Evolutionary conservation across 2,113 vertebrate genomes (phyloP), one percentile per base, ranked within the genome.

Genomic region (Cyanistes caeruleus): DNA sequence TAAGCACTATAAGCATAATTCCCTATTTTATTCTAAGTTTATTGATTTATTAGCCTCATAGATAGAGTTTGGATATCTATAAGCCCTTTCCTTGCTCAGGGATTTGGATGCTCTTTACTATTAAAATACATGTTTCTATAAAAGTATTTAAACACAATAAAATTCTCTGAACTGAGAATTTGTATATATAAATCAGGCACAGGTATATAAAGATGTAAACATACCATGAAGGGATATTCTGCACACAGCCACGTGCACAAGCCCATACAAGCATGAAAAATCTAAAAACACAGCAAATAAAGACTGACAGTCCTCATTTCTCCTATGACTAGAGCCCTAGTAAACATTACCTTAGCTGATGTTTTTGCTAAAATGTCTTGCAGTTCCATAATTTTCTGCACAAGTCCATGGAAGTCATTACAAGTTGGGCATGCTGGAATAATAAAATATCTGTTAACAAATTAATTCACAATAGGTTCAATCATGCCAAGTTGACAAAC

Each of bases 341-440:
- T n/a, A 88, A 65, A 7, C 69, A 52, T 97, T 99, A 99, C 99
- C 99, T 99, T 99, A 97, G 98, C 99, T 96, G 99, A 99, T 67
- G 99, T 99, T 98, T 99, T 99, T 63, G 99, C 99, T 82, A 99
- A 98, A 97, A 99, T 98, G 58, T 99, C 99, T 96, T 99, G 99
- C 51, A 99, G 97, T 89, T 99, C 99, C 99, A 99, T 99, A 94
- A 99, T 99, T 98, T 99, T 99, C 98, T 99, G 99, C 95, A 99
- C 99, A 30, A 99, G 99, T 76, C 99, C 99, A 62, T 99, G 99
- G 97, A 99, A 99, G 94, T 99, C 99, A 93, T 99, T 99, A 97
- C 99, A 99, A 64, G 99, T 99, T 62, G 99, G 99, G 96, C 99
- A 99, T 16, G 99, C 99, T 99, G 91, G 80, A 97, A 98, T 91